Percentiles rank a stretch among this genome's conserved stretches.
phyloP scores from a whole-genome alignment of 2,797 vertebrate species.

The Pogonophryne albipinna region DNA sequence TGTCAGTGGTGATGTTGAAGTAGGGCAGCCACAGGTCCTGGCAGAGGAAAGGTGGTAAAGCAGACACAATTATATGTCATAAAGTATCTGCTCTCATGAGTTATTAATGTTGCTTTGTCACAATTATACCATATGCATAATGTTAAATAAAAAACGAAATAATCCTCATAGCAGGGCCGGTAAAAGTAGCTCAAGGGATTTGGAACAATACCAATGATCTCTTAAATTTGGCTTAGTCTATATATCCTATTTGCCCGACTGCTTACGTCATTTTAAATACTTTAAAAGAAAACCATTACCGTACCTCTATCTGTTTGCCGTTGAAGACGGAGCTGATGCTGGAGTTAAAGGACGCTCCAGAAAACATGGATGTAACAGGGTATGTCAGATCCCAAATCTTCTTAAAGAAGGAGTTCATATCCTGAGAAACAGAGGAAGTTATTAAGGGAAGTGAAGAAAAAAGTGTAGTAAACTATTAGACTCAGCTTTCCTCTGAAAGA shows the following conservation, averaged over 20 bases:
- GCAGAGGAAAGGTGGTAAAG: neutral
- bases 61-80: neutral
- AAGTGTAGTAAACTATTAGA: neutral
- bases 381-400: slow-evolving; percentile 94
- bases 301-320: slow-evolving; percentile 94
- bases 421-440: slow-evolving; percentile 74
- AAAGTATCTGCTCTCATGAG: neutral
- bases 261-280: neutral
- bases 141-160: no score
- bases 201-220: neutral
- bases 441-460: neutral
- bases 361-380: slow-evolving; percentile 96
- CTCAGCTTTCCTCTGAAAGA: neutral
- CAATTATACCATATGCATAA: neutral
- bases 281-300: neutral
- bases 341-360: slow-evolving; percentile 92
- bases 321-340: slow-evolving; percentile 88
- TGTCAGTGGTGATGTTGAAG: slow-evolving; percentile 94
- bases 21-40: slow-evolving; percentile 96
- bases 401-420: slow-evolving; percentile 91
- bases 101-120: neutral
- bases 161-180: neutral
- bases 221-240: neutral
- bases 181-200: neutral
- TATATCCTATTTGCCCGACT: neutral